Evolutionary conservation across 1,140 invertebrate species (phyloP).

Genomic region (Asobara japonica): DNA sequence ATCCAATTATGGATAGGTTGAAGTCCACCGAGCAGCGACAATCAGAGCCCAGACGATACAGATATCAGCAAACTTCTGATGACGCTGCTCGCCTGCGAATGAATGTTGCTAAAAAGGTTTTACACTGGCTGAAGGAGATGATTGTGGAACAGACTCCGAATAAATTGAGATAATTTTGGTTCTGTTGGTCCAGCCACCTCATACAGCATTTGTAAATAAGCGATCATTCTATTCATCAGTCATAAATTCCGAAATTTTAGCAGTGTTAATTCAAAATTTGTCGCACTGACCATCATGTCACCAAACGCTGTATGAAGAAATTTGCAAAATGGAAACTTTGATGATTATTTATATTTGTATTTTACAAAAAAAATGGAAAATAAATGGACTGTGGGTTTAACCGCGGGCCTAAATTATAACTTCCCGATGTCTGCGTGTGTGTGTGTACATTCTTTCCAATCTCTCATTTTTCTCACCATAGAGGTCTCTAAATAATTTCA

Average conservation of each 20-base stretch:
- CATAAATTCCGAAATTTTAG: not conserved
- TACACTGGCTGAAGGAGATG: slow-evolving; percentile 46
- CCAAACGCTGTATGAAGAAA: too few species aligned
- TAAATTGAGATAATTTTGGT: not conserved
- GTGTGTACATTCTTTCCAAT: too few species aligned
- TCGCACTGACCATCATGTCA: too few species aligned
- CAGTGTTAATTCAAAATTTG: too few species aligned
- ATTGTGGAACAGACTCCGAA: slow-evolving; percentile 18
- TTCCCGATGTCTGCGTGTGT: too few species aligned
- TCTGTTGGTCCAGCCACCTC: not conserved
- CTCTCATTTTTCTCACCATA: too few species aligned
- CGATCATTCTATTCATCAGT: not conserved
- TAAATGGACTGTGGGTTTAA: too few species aligned
- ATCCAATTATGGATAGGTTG: slow-evolving; percentile 35
- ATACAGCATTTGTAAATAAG: slow-evolving; percentile 19
- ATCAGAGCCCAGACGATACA: slow-evolving; percentile 26
- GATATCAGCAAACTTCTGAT: slow-evolving; percentile 42
- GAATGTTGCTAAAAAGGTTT: slow-evolving; percentile 38
- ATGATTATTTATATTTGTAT: too few species aligned
- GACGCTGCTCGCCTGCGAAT: slow-evolving; percentile 24
- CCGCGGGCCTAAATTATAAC: too few species aligned
- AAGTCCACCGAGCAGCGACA: slow-evolving; percentile 21
- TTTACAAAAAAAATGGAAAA: too few species aligned
- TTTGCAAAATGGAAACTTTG: too few species aligned
- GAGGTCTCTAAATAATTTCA: too few species aligned